A percentile compares a stretch with the other conserved stretches of the same genome.
Evolutionary conservation across 2,888 invertebrate genomes (phyloP).

Genomic region (Eupeodes latifasciatus): DNA sequence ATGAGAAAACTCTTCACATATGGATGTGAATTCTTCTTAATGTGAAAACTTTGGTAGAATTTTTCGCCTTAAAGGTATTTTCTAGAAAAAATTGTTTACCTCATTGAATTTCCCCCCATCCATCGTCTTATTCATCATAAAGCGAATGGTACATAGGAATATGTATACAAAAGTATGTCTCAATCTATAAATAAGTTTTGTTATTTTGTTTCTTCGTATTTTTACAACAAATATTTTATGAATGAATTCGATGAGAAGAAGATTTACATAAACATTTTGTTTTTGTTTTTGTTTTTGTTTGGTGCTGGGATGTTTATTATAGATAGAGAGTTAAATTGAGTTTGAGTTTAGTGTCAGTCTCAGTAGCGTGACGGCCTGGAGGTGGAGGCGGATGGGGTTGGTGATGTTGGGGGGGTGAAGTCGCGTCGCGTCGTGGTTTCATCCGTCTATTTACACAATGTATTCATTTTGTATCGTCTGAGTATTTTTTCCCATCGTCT

Average conservation of each 20-base stretch:
- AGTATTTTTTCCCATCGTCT: conserved; percentile 41
- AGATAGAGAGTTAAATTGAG: neutral
- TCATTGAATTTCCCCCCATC: neutral
- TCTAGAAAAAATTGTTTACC: neutral
- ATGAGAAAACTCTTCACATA: too few species aligned
- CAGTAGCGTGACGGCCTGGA: too few species aligned
- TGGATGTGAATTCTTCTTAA: too few species aligned
- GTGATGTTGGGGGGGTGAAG: neutral
- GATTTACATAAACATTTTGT: conserved; percentile 39
- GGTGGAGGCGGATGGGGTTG: neutral
- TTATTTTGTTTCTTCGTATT: conserved; percentile 2
- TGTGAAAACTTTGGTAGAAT: too few species aligned
- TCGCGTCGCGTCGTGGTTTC: neutral
- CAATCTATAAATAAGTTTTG: conserved; percentile 53
- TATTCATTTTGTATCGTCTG: conserved; percentile 30
- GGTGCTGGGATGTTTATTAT: neutral
- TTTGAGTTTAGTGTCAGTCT: too few species aligned
- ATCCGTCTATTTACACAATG: neutral
- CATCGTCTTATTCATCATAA: neutral
- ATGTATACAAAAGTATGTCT: neutral
- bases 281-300: neutral
- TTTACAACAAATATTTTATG: conserved; percentile 58
- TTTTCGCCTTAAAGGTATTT: too few species aligned
- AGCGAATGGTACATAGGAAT: neutral
- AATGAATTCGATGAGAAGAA: conserved; percentile 57